phyloP scores from a whole-genome alignment of 2,797 vertebrate genomes.

The Alauda arvensis region DNA sequence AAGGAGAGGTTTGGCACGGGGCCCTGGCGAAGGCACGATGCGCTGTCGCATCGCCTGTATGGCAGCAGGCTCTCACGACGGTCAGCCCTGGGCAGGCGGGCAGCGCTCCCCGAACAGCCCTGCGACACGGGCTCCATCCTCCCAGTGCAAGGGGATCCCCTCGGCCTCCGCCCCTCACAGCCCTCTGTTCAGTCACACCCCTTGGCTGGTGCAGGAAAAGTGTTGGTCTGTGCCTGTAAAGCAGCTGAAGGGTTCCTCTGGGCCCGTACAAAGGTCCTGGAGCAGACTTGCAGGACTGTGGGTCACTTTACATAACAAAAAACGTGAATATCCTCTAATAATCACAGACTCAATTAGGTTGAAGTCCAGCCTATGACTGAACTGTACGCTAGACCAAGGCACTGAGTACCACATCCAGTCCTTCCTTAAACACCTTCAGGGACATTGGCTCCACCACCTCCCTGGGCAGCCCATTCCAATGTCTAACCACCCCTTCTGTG shows the following conservation, averaged over 20 bases:
- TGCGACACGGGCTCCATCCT: accelerated
- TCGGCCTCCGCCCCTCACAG: accelerated
- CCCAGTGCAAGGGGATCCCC: accelerated
- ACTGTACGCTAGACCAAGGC: neutral
- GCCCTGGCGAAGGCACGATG: accelerated
- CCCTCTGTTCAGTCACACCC: accelerated
- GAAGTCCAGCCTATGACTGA: neutral
- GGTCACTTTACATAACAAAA: accelerated
- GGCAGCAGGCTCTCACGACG: accelerated
- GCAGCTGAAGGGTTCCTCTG: neutral
- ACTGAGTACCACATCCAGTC: accelerated
- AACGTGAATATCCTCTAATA: neutral
- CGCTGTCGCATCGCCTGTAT: accelerated
- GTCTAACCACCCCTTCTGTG: too few relatives aligned
- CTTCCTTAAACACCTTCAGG: neutral
- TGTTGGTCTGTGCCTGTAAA: neutral
- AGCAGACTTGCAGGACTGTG: neutral
- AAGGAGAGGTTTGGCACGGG: accelerated
- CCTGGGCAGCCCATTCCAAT: neutral
- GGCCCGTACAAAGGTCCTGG: accelerated
- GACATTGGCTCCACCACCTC: neutral
- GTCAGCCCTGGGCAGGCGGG: accelerated
- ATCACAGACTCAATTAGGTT: accelerated
- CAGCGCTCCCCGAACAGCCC: too few relatives aligned
- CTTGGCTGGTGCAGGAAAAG: accelerated